Base-by-base conservation (phyloP, 2,797 vertebrate genomes). In the Alca torda region DNA sequence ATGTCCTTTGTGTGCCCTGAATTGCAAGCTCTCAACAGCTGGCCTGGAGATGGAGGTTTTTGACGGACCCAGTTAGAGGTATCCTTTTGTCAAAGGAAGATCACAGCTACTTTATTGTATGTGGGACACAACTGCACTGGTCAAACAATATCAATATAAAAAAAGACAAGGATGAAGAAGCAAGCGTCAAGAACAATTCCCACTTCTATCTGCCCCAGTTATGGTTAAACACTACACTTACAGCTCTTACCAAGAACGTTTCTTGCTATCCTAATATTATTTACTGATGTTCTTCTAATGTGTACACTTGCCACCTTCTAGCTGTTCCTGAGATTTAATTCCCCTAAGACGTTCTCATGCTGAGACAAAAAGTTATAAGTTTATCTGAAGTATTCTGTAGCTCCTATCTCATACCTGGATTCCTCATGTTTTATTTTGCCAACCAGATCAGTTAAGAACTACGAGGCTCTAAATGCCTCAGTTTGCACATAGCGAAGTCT, bases 401-500 rank as follows among this genome's bases (percentile, higher is more conserved):
- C 12, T 85, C 19, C 28, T 65, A 11, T 54, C 50, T 78, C 17
- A 16, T 56, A 45, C 7, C 31, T 53, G 21, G 31, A 43, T 41
- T 4, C 3, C 3, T 10, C 0, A 0, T 28, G 15, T 78, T 87
- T 84, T 89, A 65, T 87, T 93, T 95, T 88, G 61, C 46, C 56
- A 85, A 6, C 9, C 41, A 86, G 61, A 67, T 68, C 25, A 41
- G 30, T 56, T 72, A 81, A 90, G 70, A 95, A 46, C 68, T 50
- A 63, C 7, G 11, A 83, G n/a, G 69, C 16, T 76, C 51, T 88
- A 68, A 93, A 86, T 37, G 72, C 43, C 61, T 81, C 46, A 37
- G 31, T 87, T 93, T 85, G 45, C 72, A 63, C 39, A 57, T 64
- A 33, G 9, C 60, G 60, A 92, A 87, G 20, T 48, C 60, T 89